phyloP scores from a whole-genome alignment of 2,113 vertebrate species.

The Centropus unirufus region DNA sequence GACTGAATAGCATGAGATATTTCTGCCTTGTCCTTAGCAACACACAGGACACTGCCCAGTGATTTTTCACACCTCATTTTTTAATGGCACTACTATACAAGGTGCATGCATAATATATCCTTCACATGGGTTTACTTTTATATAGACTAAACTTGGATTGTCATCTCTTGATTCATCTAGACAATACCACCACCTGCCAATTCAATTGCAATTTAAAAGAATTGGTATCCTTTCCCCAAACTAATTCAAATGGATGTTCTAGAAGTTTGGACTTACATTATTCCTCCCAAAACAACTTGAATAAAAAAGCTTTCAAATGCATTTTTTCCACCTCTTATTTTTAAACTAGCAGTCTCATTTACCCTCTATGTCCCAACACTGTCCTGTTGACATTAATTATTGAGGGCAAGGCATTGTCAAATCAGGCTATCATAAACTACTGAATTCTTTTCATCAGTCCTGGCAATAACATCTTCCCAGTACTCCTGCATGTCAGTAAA shows the following conservation, averaged over 20 bases:
- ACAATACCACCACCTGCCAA: neutral
- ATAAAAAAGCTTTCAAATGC: neutral
- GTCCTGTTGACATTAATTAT: conserved; percentile 5
- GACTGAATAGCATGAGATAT: neutral
- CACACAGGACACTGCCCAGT: neutral
- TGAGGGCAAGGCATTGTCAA: neutral
- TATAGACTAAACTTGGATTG: neutral
- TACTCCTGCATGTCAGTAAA: neutral
- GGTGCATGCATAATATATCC: neutral
- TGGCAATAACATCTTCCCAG: conserved; percentile 33
- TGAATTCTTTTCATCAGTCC: conserved; percentile 6
- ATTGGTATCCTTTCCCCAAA: neutral
- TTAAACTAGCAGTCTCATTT: neutral
- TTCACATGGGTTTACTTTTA: neutral
- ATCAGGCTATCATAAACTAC: conserved; percentile 19
- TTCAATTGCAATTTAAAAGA: neutral
- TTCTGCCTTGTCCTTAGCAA: neutral
- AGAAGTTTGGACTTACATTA: neutral
- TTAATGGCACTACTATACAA: neutral
- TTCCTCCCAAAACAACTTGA: neutral
- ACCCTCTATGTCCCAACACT: neutral
- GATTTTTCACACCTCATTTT: neutral
- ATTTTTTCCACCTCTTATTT: conserved; percentile 1
- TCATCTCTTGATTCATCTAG: neutral
- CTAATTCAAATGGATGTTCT: neutral